Evolutionary conservation across 1,140 invertebrate genomes (phyloP).

Genomic region (Mycetomoellerius zeteki): DNA sequence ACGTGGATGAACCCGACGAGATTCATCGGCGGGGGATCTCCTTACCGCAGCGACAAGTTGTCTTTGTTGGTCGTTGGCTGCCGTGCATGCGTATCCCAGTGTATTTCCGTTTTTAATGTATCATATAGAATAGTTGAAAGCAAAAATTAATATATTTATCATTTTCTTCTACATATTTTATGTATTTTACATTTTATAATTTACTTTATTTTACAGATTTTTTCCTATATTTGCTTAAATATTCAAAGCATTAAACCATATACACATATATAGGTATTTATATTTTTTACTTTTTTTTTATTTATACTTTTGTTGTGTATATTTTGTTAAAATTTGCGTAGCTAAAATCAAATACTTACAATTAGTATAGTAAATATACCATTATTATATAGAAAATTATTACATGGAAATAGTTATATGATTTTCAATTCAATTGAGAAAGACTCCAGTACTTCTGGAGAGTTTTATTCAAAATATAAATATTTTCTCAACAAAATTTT

Average conservation of each 20-base stretch:
- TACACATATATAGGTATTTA: no score
- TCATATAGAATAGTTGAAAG: background rate
- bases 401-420: background rate
- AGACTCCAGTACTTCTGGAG: background rate
- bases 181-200: background rate
- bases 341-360: background rate
- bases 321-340: background rate
- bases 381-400: background rate
- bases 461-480: background rate
- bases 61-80: conserved; percentile 61
- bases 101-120: conserved; percentile 31
- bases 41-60: conserved; percentile 72
- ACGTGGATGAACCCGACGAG: conserved; percentile 70
- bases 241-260: background rate
- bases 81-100: conserved; percentile 20
- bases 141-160: background rate
- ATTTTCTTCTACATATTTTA: background rate
- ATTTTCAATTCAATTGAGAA: background rate
- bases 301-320: background rate
- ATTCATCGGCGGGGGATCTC: conserved; percentile 69
- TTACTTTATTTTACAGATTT: background rate
- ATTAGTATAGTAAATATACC: background rate
- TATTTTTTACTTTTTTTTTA: no score
- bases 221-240: background rate
- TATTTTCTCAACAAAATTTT: background rate